Conservation (phyloP, 2,797 vertebrate genomes). For the Clarias pachynema region DNA sequence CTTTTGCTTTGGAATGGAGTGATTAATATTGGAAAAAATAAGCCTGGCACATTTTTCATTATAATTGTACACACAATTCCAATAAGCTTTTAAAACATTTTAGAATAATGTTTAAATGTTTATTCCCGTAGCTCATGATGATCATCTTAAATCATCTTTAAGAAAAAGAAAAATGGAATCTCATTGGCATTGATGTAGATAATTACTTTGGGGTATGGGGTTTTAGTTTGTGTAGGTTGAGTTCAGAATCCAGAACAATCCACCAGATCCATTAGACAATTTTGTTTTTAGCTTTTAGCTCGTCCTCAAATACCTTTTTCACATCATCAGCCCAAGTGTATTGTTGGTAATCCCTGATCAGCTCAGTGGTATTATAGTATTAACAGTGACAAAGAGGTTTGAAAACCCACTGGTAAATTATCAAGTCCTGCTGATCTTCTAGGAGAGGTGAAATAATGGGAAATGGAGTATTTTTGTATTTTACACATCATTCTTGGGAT, state of each 20-base stretch:
- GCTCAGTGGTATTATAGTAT: conserved; percentile 48
- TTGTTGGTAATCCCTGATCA: conserved; percentile 45
- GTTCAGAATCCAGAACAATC: conserved; percentile 13
- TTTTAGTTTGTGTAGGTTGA: neutral
- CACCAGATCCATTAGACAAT: conserved; percentile 34
- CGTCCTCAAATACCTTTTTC: conserved; percentile 49
- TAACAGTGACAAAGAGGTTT: conserved; percentile 52
- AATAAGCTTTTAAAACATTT: neutral
- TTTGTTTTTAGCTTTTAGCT: conserved; percentile 47
- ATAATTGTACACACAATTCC: neutral
- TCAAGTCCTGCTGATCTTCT: conserved; percentile 18
- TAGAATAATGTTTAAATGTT: neutral
- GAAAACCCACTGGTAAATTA: conserved; percentile 40
- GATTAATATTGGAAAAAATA: neutral
- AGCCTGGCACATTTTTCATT: neutral
- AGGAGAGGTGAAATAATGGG: neutral
- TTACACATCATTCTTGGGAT: neutral
- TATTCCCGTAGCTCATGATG: no score
- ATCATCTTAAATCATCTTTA: no score
- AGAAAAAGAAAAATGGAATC: neutral
- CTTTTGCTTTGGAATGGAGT: neutral
- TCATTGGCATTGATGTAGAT: neutral
- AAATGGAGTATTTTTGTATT: neutral
- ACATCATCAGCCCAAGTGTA: conserved; percentile 47
- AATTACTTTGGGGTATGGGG: neutral